Evolutionary conservation across 2,888 invertebrate species (phyloP).

Genomic region (Frankliniella fusca): DNA sequence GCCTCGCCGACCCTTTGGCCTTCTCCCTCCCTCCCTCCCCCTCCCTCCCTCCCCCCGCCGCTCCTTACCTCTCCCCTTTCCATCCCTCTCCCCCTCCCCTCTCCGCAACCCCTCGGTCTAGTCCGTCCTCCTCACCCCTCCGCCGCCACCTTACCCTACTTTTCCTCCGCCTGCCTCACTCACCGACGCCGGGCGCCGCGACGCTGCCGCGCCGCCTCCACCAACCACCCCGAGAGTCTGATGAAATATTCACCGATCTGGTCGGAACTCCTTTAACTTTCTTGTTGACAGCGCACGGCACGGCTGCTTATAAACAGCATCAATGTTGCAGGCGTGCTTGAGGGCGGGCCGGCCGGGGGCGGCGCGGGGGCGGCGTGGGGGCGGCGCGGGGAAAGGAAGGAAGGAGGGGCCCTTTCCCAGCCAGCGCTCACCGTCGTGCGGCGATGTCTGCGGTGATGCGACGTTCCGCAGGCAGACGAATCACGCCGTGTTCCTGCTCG

Average conservation of each 20-base stretch:
- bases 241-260: slow-evolving; percentile 19
- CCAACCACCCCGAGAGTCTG: neutral
- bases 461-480: no score
- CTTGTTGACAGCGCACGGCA: slow-evolving; percentile 1
- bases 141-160: neutral
- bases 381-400: neutral
- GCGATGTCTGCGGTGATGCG: no score
- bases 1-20: no score
- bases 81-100: neutral
- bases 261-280: slow-evolving; percentile 20
- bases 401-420: neutral
- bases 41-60: neutral
- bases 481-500: no score
- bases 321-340: slow-evolving; percentile 9
- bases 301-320: slow-evolving; percentile 9
- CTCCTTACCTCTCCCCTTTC: neutral
- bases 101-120: neutral
- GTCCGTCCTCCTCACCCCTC: neutral
- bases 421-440: no score
- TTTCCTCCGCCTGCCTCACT: neutral
- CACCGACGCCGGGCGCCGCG: neutral
- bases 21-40: neutral
- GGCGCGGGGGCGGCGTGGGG: neutral
- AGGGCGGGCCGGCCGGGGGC: neutral
- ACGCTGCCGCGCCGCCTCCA: neutral